Conservation (phyloP, 2,113 vertebrate genomes). For the Microtus montanus region DNA sequence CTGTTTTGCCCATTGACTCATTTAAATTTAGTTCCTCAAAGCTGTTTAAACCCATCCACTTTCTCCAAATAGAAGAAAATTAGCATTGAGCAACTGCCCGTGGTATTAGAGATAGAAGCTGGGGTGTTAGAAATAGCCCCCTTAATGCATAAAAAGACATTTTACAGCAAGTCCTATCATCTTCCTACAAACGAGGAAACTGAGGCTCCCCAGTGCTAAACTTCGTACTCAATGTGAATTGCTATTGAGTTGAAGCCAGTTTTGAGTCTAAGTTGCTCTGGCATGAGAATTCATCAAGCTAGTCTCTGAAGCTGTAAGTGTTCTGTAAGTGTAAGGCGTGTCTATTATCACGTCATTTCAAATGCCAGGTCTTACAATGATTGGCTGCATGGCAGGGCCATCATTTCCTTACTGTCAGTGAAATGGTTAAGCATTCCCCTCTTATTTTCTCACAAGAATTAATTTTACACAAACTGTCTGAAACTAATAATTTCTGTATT, state of each 20-base stretch:
- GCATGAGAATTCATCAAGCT: background rate
- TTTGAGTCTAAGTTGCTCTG: background rate
- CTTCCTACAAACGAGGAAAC: conserved; percentile 37
- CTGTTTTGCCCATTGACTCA: background rate
- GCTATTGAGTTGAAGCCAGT: background rate
- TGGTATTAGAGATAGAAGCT: background rate
- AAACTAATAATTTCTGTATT: background rate
- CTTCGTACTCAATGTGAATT: background rate
- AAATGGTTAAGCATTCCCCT: background rate
- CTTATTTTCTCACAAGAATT: conserved; percentile 40
- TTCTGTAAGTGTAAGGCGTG: background rate
- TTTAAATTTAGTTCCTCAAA: conserved; percentile 24
- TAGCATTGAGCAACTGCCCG: background rate
- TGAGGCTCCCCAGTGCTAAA: background rate
- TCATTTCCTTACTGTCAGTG: background rate
- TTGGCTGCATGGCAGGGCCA: background rate
- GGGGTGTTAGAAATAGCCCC: background rate
- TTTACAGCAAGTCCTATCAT: background rate
- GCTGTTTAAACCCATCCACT: background rate
- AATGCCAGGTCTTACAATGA: background rate
- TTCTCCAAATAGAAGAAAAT: background rate
- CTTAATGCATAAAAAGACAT: conserved; percentile 3
- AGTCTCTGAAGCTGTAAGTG: background rate
- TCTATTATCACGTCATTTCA: background rate
- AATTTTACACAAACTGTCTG: background rate